Evolutionary conservation across 1,140 invertebrate species (phyloP).

Genomic region (Physella acuta): DNA sequence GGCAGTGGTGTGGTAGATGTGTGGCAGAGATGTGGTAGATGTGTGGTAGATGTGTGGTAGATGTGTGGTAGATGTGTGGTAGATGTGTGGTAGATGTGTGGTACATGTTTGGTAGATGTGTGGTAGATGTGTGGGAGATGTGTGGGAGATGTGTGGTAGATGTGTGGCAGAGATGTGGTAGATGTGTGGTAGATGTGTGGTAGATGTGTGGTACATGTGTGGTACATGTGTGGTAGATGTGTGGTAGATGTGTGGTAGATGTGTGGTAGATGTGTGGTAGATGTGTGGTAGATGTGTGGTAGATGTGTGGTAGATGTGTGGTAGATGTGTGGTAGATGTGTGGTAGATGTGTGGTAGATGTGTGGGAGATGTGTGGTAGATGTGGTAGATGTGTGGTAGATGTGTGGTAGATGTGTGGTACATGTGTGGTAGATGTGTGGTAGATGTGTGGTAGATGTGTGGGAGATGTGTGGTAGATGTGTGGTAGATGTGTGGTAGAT

Average conservation of each 20-base stretch:
- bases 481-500: not conserved
- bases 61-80: not conserved
- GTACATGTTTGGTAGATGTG: not conserved
- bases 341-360: not conserved
- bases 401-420: not conserved
- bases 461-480: not conserved
- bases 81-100: not conserved
- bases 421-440: not conserved
- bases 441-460: not conserved
- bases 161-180: not conserved
- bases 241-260: not conserved
- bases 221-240: not conserved
- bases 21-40: not conserved
- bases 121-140: not conserved
- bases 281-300: not conserved
- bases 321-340: not conserved
- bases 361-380: not conserved
- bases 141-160: not conserved
- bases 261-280: not conserved
- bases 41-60: not conserved
- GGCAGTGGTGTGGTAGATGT: not conserved
- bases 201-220: not conserved
- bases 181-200: not conserved
- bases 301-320: not conserved
- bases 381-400: not conserved